phyloP scores from a whole-genome alignment of 2,888 invertebrate genomes.

The Dicranocentrus wangi region DNA sequence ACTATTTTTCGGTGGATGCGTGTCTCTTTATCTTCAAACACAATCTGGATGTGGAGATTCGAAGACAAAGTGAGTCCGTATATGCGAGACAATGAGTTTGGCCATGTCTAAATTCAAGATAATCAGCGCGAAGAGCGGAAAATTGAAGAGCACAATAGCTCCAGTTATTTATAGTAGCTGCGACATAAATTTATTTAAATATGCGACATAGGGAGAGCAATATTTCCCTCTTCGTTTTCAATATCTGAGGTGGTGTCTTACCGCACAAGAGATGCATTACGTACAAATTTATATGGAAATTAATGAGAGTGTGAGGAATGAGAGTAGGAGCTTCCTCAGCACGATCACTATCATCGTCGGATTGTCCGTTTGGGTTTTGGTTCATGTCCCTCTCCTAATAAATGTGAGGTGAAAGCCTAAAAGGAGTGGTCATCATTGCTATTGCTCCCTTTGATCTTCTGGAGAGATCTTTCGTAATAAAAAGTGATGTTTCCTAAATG shows the following conservation, averaged over 20 bases:
- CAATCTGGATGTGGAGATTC: constrained; percentile 22
- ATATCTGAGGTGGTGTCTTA: constrained; percentile 35
- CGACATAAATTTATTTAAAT: neutral
- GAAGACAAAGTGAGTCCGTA: neutral
- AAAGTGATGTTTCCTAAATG: constrained; percentile 59
- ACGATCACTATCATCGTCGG: neutral
- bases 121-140: neutral
- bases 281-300: constrained; percentile 12
- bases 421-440: constrained; percentile 17
- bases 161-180: neutral
- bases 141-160: neutral
- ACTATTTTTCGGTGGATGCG: neutral
- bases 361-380: neutral
- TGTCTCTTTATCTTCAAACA: constrained; percentile 10
- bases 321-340: neutral
- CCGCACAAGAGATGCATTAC: constrained; percentile 36
- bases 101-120: neutral
- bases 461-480: constrained; percentile 37
- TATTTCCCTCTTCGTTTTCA: neutral
- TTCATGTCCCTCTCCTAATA: constrained; percentile 13
- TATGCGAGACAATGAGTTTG: neutral
- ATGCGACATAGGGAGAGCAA: too few species aligned
- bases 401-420: constrained; percentile 39
- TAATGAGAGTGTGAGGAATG: constrained; percentile 22
- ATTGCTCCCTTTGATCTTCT: constrained; percentile 18